Base-by-base conservation (phyloP, 2,113 vertebrate species). In the Leptocoma aspasia region DNA sequence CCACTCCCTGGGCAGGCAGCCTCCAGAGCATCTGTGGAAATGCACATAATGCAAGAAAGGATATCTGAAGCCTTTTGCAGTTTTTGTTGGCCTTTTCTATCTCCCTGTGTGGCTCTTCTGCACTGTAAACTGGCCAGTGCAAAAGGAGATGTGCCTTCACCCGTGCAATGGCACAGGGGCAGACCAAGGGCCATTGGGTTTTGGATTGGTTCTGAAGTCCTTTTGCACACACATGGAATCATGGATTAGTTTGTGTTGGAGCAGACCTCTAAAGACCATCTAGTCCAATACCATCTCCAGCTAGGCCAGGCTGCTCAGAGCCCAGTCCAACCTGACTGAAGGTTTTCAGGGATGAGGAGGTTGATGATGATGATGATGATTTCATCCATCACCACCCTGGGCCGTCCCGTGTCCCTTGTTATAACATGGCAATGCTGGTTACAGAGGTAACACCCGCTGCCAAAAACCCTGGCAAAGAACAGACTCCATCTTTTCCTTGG, bases 111-210 rank as follows among this genome's bases (percentile, higher is more conserved):
- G 65, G 19, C 27, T 63, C 21, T 30, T 35, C 10, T 7, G 19
- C 11, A 0, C 81, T 0, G 1, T 28, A 24, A 42, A 5, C 8
- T 52, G 37, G 9, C 15, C 5, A 5, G 28, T 28, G 57, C 30
- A 27, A 18, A 14, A 33, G 57, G 20, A 73, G 37, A 24, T 0
- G 1, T 45, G 28, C 16, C 59, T 44, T 35, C 54, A 2, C 21
- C 47, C 22, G 37, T 41, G 22, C 31, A 14, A 1, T 20, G 37
- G 11, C 5, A 2, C 11, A 10, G 45, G 26, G 31, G 8, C 44
- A 4, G 3, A 14, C 4, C 41, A 10, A 20, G 28, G 24, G 7
- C 37, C 14, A 0, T 2, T 27, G 8, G 24, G 30, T 13, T 70
- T 41, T 28, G 66, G 3, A 0, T 11, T 50, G 33, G 27, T 31